These are phyloP conservation scores for Lepus townsendii DNA, from an alignment of 2,797 vertebrate genomes.

Conservation along the genomic window DNA sequence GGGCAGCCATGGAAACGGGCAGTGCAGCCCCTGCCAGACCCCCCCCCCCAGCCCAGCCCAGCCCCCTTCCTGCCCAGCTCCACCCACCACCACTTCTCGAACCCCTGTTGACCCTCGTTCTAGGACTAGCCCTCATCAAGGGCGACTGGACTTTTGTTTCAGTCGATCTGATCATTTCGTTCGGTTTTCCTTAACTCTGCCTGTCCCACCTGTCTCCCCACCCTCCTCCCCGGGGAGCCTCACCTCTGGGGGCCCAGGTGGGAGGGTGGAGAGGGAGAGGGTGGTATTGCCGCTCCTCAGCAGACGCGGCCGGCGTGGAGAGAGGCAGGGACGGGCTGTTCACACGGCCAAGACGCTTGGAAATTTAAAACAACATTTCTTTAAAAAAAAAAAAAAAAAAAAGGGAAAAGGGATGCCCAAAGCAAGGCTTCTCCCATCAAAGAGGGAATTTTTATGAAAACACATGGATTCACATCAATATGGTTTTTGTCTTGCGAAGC, in stretches of 20 bases:
- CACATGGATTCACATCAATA: slow-evolving; percentile 27
- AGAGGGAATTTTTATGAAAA: slow-evolving; percentile 7
- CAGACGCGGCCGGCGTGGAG: neutral
- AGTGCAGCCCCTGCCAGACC: neutral
- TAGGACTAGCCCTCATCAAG: neutral
- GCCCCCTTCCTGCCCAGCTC: neutral
- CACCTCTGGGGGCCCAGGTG: slow-evolving; percentile 51
- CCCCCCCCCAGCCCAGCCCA: neutral
- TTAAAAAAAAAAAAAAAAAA: neutral
- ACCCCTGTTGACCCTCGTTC: neutral
- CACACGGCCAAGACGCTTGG: slow-evolving; percentile 38
- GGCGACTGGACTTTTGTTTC: neutral
- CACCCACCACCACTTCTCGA: neutral
- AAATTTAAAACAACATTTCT: slow-evolving; percentile 52
- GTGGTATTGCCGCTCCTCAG: neutral
- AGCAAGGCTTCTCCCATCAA: slow-evolving; percentile 20
- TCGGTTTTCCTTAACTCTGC: neutral
- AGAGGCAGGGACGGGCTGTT: neutral
- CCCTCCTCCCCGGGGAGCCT: neutral
- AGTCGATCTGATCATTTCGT: neutral
- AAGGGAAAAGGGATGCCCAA: neutral
- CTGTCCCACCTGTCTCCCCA: neutral
- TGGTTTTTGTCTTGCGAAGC: slow-evolving; percentile 58
- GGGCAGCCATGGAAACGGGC: neutral
- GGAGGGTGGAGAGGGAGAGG: neutral